These are phyloP conservation scores for Epirrita christyi DNA, from an alignment of 2,888 invertebrate species.

Conservation along the genomic window DNA sequence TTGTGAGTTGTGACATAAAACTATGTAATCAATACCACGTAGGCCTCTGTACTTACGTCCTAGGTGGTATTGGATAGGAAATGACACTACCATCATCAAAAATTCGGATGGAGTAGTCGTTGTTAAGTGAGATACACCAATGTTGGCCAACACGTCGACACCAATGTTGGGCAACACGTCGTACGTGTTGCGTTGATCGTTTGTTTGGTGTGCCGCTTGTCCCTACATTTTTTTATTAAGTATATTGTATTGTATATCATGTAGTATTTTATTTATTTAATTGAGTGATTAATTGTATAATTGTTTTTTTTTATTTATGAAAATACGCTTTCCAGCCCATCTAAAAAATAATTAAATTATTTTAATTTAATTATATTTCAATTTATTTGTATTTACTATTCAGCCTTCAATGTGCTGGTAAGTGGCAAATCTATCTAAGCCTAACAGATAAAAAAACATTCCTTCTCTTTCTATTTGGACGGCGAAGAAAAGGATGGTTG, in stretches of 20 bases:
- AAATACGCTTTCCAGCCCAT: too few species aligned
- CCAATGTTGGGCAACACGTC: too few species aligned
- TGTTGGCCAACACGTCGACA: too few species aligned
- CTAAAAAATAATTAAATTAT: too few species aligned
- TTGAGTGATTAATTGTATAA: not conserved
- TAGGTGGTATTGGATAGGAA: not conserved
- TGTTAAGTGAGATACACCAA: conserved; percentile 1
- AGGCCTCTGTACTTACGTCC: not conserved
- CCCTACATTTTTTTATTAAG: conserved; percentile 1
- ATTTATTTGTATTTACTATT: too few species aligned
- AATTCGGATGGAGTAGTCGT: conserved; percentile 1
- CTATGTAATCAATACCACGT: not conserved
- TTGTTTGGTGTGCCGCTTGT: conserved; percentile 8
- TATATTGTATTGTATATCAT: conserved; percentile 4
- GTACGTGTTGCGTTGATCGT: not conserved
- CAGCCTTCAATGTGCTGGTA: too few species aligned
- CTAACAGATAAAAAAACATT: too few species aligned
- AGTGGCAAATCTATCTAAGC: too few species aligned
- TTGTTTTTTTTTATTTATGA: not conserved
- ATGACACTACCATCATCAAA: not conserved
- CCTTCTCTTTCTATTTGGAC: too few species aligned
- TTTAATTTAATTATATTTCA: too few species aligned
- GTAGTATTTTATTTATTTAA: conserved; percentile 13
- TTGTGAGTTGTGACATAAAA: not conserved
- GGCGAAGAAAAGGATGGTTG: too few species aligned